These are phyloP conservation scores for Physeter macrocephalus DNA, from an alignment of 2,113 vertebrate genomes.

Conservation along the genomic window DNA sequence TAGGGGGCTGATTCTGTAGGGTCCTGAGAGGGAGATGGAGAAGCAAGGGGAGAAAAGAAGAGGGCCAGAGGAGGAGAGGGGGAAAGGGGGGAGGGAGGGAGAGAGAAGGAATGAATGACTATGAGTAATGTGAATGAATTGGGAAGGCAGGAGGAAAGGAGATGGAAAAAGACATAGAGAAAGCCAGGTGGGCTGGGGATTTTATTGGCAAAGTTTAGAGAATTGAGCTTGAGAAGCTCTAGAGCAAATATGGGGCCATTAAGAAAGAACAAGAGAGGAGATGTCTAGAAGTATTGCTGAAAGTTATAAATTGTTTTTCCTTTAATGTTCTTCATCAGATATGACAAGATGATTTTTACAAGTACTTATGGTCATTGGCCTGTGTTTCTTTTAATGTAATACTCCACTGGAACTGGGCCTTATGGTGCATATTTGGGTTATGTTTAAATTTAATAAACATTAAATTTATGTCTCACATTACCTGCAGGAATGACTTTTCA, in stretches of 20 bases:
- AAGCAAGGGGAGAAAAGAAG: neutral
- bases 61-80: neutral
- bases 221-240: neutral
- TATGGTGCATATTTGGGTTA: conserved; percentile 1
- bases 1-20: neutral
- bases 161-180: neutral
- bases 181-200: neutral
- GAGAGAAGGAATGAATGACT: no score
- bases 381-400: neutral
- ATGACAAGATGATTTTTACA: conserved; percentile 9
- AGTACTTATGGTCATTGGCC: neutral
- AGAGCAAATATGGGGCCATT: neutral
- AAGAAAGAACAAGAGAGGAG: neutral
- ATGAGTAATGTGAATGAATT: neutral
- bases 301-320: neutral
- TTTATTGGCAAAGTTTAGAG: neutral
- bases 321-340: neutral
- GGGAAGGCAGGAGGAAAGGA: neutral
- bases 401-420: neutral
- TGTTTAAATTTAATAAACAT: conserved; percentile 27
- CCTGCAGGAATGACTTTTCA: neutral
- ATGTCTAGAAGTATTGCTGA: neutral
- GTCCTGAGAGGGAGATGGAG: neutral
- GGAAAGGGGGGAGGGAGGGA: neutral
- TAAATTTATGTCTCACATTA: neutral